Evolutionary conservation across 2,113 vertebrate genomes (phyloP).

Genomic region (Hirundichthys speculiger): DNA sequence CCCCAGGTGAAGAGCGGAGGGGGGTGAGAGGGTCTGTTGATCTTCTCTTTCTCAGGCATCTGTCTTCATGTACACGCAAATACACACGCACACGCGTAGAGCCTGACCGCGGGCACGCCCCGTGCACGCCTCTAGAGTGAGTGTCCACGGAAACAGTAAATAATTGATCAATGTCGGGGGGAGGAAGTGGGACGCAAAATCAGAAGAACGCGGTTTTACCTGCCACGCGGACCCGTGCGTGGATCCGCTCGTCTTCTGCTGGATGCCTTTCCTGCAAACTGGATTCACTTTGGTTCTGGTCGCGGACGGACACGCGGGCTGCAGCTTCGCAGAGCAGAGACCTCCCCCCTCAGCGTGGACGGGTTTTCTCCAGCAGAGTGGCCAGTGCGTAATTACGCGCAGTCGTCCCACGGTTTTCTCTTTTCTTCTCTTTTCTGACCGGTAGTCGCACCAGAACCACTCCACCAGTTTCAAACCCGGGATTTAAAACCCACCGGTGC

Average conservation of each 20-base stretch:
- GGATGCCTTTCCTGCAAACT: slow-evolving; percentile 15
- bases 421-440: not conserved
- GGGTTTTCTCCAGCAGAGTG: not conserved
- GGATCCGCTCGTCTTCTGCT: slow-evolving; percentile 22
- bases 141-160: slow-evolving; percentile 71
- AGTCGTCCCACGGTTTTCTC: not conserved
- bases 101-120: slow-evolving; percentile 44
- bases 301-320: slow-evolving; percentile 15
- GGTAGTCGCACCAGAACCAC: not conserved
- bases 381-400: slow-evolving; percentile 37
- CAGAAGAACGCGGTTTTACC: slow-evolving; percentile 79
- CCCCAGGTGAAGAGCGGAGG: slow-evolving; percentile 24
- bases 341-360: slow-evolving; percentile 9
- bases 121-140: slow-evolving; percentile 58
- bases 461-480: not conserved
- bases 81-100: slow-evolving; percentile 14
- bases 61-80: slow-evolving; percentile 49
- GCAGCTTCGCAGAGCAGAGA: slow-evolving; percentile 8
- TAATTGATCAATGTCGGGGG: slow-evolving; percentile 80
- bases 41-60: slow-evolving; percentile 67
- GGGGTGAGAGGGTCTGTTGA: slow-evolving; percentile 42
- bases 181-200: slow-evolving; percentile 59
- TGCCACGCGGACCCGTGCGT: slow-evolving; percentile 54
- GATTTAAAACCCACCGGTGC: not conserved
- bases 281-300: slow-evolving; percentile 37